Evolutionary conservation across 2,113 vertebrate genomes (phyloP).

Genomic region (Notiomystis cincta): DNA sequence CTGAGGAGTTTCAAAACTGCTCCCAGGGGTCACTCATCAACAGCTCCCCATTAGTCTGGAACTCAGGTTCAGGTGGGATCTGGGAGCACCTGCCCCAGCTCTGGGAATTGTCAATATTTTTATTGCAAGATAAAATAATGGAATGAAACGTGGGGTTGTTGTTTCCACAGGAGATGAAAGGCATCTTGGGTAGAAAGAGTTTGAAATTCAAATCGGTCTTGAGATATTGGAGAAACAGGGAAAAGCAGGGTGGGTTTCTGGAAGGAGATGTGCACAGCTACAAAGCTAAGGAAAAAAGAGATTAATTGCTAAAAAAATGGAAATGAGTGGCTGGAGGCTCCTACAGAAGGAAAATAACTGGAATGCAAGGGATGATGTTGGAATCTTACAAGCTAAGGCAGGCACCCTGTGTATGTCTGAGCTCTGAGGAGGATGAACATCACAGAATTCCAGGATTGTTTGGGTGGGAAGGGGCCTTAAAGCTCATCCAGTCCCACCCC

Average conservation of each 20-base stretch:
- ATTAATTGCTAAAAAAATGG: not conserved
- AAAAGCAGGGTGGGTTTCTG: not conserved
- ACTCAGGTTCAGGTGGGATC: not conserved
- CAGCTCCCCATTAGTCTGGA: not conserved
- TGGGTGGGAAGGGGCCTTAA: too few species aligned
- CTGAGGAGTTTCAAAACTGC: not conserved
- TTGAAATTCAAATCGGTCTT: not conserved
- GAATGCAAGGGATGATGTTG: not conserved
- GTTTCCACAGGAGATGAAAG: not conserved
- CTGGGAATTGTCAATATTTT: not conserved
- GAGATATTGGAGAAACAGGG: not conserved
- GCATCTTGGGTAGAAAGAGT: not conserved
- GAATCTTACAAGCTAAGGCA: not conserved
- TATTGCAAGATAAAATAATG: not conserved
- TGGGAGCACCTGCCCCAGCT: not conserved
- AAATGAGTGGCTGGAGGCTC: not conserved
- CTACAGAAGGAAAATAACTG: not conserved
- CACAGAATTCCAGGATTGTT: not conserved
- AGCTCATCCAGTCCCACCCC: rapidly evolving
- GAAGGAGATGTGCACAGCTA: not conserved
- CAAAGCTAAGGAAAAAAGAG: not conserved
- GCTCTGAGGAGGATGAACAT: not conserved
- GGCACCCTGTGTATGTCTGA: not conserved
- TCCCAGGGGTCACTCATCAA: not conserved
- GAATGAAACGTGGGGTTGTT: not conserved